Base-by-base conservation (phyloP, 2,797 vertebrate species). In the Pygocentrus nattereri region DNA sequence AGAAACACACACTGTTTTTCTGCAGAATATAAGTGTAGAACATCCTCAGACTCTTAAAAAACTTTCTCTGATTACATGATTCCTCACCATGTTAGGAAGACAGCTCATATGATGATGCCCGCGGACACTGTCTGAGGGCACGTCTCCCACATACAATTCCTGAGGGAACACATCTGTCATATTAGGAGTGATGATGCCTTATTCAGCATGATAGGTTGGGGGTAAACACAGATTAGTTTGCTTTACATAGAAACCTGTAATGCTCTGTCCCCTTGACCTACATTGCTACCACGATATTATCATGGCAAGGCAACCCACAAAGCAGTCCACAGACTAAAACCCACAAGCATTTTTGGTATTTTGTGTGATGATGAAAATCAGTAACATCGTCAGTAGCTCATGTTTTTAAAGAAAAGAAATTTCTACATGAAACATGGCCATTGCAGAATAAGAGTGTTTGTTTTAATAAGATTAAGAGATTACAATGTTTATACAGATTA, bases 401-500 rank as follows among this genome's bases (percentile, higher is more conserved):
- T 21, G 61, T 59, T 49, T 72, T 68, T 64, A 71, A 41, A 77
- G 5, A 70, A 30, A 52, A 27, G 13, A 65, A 69, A 11, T 44
- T 41, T 44, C 41, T 44, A 41, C 3, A 59, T 41, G 34, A 77
- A 50, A 52, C 56, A 70, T 69, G 74, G 74, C 34, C 80, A 79
- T 19, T 82, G 61, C 85, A 80, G 64, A 81, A 89, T 83, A 82
- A 76, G 77, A 65, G 84, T 82, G 78, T 82, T 90, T 83, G 86
- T 78, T 89, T 91, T 93, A 95, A 97, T 95, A 90, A 92, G 89
- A 95, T 95, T 97, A 96, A 79, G 41, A 79, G 91, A 90, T 95
- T 95, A 94, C 85, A 83, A 91, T 90, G 89, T 94, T 93, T 93
- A 93, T 87, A 78, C 86, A 89, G 93, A 90, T 94, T 93, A 94